phyloP scores from a whole-genome alignment of 2,113 vertebrate species.

The Melospiza georgiana region DNA sequence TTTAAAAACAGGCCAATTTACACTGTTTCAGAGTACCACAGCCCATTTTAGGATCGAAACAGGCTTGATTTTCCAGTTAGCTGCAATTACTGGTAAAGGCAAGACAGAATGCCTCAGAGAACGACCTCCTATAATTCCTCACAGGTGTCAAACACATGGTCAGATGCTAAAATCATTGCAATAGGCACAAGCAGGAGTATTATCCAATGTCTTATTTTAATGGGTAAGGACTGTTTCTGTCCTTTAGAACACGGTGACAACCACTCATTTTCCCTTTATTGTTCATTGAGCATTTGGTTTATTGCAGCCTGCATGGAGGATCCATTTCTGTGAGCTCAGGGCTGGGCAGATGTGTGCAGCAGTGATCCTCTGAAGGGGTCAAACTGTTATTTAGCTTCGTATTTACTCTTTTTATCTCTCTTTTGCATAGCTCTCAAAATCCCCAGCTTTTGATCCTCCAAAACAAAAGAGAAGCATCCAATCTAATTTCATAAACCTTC shows the following conservation, averaged over 20 bases:
- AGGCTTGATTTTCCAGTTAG: background rate
- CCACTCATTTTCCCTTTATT: background rate
- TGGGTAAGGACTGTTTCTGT: background rate
- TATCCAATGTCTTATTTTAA: background rate
- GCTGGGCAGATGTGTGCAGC: background rate
- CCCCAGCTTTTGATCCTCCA: background rate
- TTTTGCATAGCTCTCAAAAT: background rate
- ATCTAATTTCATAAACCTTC: background rate
- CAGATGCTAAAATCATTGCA: background rate
- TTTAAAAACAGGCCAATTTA: background rate
- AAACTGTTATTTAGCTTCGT: background rate
- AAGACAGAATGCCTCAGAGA: background rate
- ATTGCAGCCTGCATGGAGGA: background rate
- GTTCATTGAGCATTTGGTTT: background rate
- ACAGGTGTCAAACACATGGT: background rate
- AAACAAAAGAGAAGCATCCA: background rate
- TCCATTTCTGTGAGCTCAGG: fast-evolving
- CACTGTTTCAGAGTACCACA: background rate
- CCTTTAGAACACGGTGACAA: background rate
- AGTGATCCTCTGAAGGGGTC: background rate
- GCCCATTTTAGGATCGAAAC: background rate
- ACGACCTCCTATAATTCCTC: background rate
- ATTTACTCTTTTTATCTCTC: background rate
- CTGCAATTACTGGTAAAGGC: background rate
- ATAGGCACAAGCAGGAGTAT: background rate